Base-by-base conservation (phyloP, 2,888 invertebrate species). In the Bugula neritina region DNA sequence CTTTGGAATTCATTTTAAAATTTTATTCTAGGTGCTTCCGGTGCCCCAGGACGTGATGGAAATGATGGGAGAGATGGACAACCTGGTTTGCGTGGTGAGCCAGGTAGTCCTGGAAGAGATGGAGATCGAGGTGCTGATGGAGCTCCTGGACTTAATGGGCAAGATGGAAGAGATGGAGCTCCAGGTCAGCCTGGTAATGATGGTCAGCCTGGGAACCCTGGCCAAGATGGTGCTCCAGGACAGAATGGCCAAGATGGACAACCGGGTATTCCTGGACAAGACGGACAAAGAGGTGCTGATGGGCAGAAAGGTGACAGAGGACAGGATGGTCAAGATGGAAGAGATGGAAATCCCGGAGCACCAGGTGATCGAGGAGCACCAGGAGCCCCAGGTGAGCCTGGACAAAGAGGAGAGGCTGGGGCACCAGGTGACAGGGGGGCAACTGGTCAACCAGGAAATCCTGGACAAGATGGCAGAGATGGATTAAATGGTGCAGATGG, bases 91-190 rank as follows among this genome's bases (percentile, higher is more conserved):
- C 71, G 72, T 25, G 70, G 70, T 54, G 71, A 73, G 35, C 73
- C 78, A 69, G 78, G 78, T 74, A 73, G 74, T 31, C 73, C 74
- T 27, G 74, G 74, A 34, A 27, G 27, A 27, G 31, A 34, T 17
- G 73, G 73, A 2, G 71, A 72, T 35, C 29, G 43, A 63, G 73
- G 73, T n/a, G 31, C 34, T 34, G 35, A 43, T 71, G 75, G 75
- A 34, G n/a, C 31, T 31, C 72, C 71, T 3, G 72, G 71, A n/a
- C 29, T 29, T 34, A 34, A 31, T 71, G 75, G 75, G 23, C 21
- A 23, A 29, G 71, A 63, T 21, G 72, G 71, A 69, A 21, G 27
- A 52, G 58, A 57, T 31, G 75, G 75, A 1, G 17, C 69, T 55
- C 58, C 43, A 58, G 75, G 75, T 57, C 31, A 54, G 31, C 52